These are phyloP conservation scores for Himantopus leucocephalus DNA, from an alignment of 2,113 vertebrate genomes.

Conservation along the genomic window DNA sequence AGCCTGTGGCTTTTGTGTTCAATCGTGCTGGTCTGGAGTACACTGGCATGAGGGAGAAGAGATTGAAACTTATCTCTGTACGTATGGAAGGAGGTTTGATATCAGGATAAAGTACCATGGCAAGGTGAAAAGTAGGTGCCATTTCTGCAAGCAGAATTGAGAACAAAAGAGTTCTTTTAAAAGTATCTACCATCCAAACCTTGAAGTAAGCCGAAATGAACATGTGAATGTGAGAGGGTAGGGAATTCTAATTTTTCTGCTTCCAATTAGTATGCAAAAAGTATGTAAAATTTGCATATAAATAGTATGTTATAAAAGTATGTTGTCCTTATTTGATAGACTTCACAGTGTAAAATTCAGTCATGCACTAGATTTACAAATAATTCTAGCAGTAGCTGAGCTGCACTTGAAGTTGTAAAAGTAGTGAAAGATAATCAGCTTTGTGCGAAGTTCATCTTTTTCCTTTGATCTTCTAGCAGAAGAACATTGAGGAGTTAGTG, in stretches of 20 bases:
- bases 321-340: background rate
- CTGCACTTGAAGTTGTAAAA: background rate
- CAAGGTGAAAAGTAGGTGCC: background rate
- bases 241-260: background rate
- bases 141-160: background rate
- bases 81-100: background rate
- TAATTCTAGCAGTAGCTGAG: background rate
- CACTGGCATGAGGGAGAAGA: background rate
- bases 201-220: background rate
- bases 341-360: background rate
- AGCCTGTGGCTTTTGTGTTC: background rate
- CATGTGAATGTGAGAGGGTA: background rate
- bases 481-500: background rate
- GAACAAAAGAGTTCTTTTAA: background rate
- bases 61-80: background rate
- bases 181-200: background rate
- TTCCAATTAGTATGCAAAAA: background rate
- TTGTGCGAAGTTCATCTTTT: background rate
- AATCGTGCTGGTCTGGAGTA: background rate
- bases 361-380: background rate
- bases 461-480: background rate
- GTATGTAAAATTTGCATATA: background rate
- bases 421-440: background rate
- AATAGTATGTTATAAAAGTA: background rate
- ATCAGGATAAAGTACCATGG: background rate